These are phyloP conservation scores for Xyrichtys novacula DNA, from an alignment of 2,797 vertebrate genomes.

Conservation along the genomic window DNA sequence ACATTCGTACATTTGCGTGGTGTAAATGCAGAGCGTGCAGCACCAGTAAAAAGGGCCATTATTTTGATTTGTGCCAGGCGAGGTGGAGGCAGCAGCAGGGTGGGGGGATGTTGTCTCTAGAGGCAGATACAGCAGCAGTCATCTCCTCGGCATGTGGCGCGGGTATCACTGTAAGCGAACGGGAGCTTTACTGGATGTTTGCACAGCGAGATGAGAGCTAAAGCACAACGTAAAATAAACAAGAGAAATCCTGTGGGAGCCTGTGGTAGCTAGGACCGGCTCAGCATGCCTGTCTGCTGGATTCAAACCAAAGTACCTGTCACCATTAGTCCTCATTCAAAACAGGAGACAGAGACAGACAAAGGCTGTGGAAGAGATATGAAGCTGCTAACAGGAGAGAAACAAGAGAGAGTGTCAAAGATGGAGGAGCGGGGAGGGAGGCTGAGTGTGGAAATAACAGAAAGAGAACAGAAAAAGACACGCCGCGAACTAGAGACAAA, in stretches of 20 bases:
- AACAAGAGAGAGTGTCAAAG: constrained; percentile 28
- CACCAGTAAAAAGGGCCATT: constrained; percentile 58
- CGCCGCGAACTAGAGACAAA: constrained; percentile 8
- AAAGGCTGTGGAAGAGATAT: constrained; percentile 29
- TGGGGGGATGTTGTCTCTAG: constrained; percentile 43
- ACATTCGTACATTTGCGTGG: constrained; percentile 69
- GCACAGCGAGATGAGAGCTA: constrained; percentile 44
- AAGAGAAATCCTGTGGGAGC: constrained; percentile 45
- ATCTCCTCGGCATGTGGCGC: constrained; percentile 38
- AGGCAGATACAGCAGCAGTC: constrained; percentile 59
- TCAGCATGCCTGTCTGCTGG: constrained; percentile 22
- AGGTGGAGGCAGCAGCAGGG: constrained; percentile 48
- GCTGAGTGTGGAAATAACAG: constrained; percentile 29
- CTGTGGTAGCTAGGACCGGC: constrained; percentile 15
- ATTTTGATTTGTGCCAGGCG: constrained; percentile 74
- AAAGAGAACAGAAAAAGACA: constrained; percentile 19
- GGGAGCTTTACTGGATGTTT: constrained; percentile 55
- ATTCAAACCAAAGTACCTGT: constrained; percentile 42
- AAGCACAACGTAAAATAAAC: constrained; percentile 51
- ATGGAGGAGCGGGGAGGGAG: constrained; percentile 7
- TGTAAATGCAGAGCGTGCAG: constrained; percentile 67
- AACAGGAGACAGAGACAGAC: constrained; percentile 26
- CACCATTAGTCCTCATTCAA: constrained; percentile 44
- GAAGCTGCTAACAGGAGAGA: constrained; percentile 19
- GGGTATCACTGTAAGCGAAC: constrained; percentile 36